A percentile compares a stretch with the other conserved stretches of the same genome.
Conservation (phyloP, 2,113 vertebrate species). For the Laticauda colubrina region DNA sequence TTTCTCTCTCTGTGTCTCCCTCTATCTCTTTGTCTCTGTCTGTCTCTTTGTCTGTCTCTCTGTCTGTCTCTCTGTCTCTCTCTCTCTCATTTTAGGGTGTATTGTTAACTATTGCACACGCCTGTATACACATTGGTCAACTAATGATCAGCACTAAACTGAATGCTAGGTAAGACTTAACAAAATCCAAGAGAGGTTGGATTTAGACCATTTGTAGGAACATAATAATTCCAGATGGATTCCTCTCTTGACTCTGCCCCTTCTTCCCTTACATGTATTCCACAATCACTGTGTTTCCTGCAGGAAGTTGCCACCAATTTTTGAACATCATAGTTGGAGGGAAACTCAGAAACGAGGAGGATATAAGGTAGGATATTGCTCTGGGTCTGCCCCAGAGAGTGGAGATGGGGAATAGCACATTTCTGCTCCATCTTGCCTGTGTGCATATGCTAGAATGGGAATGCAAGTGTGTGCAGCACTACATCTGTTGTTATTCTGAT, state of each 20-base stretch:
- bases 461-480: neutral
- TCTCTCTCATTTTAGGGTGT: neutral
- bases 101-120: neutral
- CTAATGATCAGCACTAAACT: neutral
- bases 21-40: too few species aligned
- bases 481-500: neutral
- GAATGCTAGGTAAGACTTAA: neutral
- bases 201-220: neutral
- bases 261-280: neutral
- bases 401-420: neutral
- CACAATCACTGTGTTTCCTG: neutral
- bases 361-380: neutral
- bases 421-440: neutral
- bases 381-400: neutral
- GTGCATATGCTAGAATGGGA: neutral
- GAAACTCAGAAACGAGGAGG: neutral
- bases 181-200: neutral
- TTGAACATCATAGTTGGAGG: neutral
- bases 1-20: too few species aligned
- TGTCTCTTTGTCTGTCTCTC: too few species aligned
- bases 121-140: neutral
- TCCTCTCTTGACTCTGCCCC: neutral
- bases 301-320: neutral
- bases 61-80: too few species aligned
- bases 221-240: neutral